Evolutionary conservation across 2,888 invertebrate species (phyloP), one percentile per base, ranked within the genome.

Genomic region (Gari tellinella): DNA sequence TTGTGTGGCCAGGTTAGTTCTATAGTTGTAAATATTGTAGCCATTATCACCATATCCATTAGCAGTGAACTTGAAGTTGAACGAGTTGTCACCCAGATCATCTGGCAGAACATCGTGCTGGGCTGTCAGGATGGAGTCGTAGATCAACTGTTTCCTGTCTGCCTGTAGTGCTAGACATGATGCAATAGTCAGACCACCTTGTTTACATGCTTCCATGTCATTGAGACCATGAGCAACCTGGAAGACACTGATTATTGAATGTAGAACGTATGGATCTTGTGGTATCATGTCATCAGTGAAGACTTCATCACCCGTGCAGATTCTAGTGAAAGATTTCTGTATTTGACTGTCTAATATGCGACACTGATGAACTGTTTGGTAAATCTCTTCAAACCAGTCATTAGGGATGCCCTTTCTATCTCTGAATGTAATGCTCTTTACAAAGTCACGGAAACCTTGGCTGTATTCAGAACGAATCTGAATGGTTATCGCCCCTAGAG

Each of bases 371-470:
- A 89, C 66, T 2, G 87, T 86, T 76, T 92, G 91, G 85, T 90
- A 92, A 41, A 91, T 89, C 46, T 92, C 92, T 48, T 91, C 90
- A 60, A 92, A 92, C 93, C 92, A 93, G 58, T 90, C 90, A 62
- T 89, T 85, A 4, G 92, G 92, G 46, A 92, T 88, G 4, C 89
- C 88, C 2, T 81, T 83, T 40, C 90, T 90, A 53, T 90, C 87
- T 19, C 80, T 80, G 23, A 90, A 84, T 0, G 88, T 88, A 51
- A 92, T 69, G 3, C 72, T 81, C 37, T 84, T 86, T 40, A 91
- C 77, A 74, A 88, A 92, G 4, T 79, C 63, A 12, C 78, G 83
- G 76, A 91, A 91, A 10, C 85, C 89, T 3, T 86, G 72, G 21
- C 91, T 79, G 46, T 83, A 81, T 41, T 87, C 86, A 0, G 89